Evolutionary conservation across 2,113 vertebrate species (phyloP), one percentile per base, ranked within the genome.

Genomic region (Tetrax tetrax): DNA sequence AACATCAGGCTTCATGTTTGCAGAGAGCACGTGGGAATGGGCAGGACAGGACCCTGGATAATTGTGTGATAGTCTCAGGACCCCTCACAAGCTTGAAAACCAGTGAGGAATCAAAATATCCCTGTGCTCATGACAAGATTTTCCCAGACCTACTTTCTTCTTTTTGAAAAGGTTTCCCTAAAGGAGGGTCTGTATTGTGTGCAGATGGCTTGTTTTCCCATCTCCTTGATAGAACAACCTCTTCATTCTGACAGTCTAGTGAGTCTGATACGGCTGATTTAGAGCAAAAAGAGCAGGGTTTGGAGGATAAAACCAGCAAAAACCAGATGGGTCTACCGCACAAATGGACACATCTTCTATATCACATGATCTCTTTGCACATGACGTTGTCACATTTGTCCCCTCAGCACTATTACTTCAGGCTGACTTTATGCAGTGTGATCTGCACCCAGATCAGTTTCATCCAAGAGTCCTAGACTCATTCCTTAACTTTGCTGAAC

Each of bases 271-370:
- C 9, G 5, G 9, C 25, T 83, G 48, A n/a, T 81, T 41, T 63
- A 66, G 53, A 79, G 33, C 5, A 72, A 41, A 83, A 83, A 65
- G 50, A 54, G 27, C 9, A 56, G 13, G 21, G 1, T 70, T 19
- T 35, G 23, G n/a, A 70, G 31, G 18, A 66, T 57, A 91, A 83
- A 86, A 53, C 1, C 31, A 47, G 8, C 8, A 91, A 59, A 43
- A 87, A 5, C 0, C 27, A 77, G 6, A 25, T 4, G 3, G 76
- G 7, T 25, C 1, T 6, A 8, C 12, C 65, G 4, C 10, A 24
- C 27, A 3, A 74, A 24, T n/a, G 41, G 38, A 68, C 24, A 61
- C 6, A 47, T 13, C 15, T 60, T 53, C 29, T 56, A 27, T 23
- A 29, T 60, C 16, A 24, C 9, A 29, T 56, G 4, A 59, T 37